Base-by-base conservation (phyloP, 2,888 invertebrate species). In the Xylota sylvarum region DNA sequence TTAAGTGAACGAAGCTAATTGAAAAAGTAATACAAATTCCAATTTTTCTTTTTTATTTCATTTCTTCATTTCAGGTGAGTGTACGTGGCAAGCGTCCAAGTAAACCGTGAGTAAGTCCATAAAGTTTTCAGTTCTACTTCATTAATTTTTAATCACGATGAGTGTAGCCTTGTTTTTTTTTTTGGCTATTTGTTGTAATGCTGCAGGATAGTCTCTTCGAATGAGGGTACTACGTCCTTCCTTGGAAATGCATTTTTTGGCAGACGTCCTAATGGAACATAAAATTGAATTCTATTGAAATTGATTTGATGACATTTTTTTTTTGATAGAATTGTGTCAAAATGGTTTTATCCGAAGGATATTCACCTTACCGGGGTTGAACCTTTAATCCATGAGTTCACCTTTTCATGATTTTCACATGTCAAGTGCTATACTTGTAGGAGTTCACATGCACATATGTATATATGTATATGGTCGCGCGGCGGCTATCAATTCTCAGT, bases 401-500 rank as follows among this genome's bases (percentile, higher is more conserved):
- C 37, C 46, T 76, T 56, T 56, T 64, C 69, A 60, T 56, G 23
- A 37, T 64, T 70, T 50, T 58, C 52, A 76, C 76, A 58, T 80
- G 67, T 85, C 64, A 60, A 80, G 81, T 70, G 72, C 76, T 76
- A 65, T 65, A 80, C 85, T 85, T 79, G 65, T 85, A 55, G 14
- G 74, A 48, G 70, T 85, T 81, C 85, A 74, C 14, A 55, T 55
- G 9, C 70, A 60, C 58, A 10, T 19, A n/a, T n/a, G n/a, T n/a
- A n/a, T n/a, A n/a, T n/a, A n/a, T n/a, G n/a, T n/a, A n/a, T n/a
- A 27, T 55, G 60, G 80, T 60, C 81, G 73, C 55, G 35, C 19
- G 48, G 48, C 27, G 55, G 62, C 64, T 76, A 76, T 73, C 65
- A 72, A 19, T 83, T 73, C 46, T 62, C 14, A 67, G 37, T 30